Evolutionary conservation across 2,797 vertebrate genomes (phyloP).

Genomic region (Poeciliopsis turneri): DNA sequence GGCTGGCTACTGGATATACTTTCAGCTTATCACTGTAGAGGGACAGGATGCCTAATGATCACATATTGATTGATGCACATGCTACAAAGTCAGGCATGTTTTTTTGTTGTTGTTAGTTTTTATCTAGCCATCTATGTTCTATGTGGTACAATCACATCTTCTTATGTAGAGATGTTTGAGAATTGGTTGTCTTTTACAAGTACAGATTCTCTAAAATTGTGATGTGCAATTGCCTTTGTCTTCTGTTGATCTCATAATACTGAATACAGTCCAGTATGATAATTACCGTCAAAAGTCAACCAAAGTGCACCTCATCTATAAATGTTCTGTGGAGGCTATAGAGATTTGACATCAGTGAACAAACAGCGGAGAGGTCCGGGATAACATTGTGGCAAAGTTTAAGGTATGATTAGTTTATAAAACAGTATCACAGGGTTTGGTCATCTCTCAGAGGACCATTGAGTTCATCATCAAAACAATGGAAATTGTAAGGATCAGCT

Average conservation of each 20-base stretch:
- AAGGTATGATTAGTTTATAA: not conserved
- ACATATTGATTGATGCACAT: conserved; percentile 64
- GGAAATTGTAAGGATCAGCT: not conserved
- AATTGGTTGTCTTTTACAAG: conserved; percentile 18
- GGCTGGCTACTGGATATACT: conserved; percentile 56
- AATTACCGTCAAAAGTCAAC: not conserved
- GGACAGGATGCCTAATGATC: conserved; percentile 56
- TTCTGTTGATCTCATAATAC: not conserved
- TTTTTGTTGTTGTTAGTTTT: conserved; percentile 25
- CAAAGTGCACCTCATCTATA: conserved; percentile 2
- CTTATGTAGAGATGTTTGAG: conserved; percentile 63
- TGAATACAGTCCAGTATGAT: not conserved
- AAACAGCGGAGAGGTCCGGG: not conserved
- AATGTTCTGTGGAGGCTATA: not conserved
- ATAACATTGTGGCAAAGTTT: not conserved
- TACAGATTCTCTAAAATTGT: not conserved
- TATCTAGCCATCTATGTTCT: conserved; percentile 64
- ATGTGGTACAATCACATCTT: conserved; percentile 25
- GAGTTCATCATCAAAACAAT: not conserved
- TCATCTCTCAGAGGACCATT: not conserved
- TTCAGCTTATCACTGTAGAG: conserved; percentile 25
- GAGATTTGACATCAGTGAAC: not conserved
- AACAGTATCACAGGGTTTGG: not conserved
- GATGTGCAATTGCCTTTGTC: not conserved
- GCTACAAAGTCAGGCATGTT: conserved; percentile 32